A percentile compares a stretch with the other conserved stretches of the same genome.
Evolutionary conservation across 1,140 invertebrate species (phyloP).

Genomic region (Euwallacea fornicatus): DNA sequence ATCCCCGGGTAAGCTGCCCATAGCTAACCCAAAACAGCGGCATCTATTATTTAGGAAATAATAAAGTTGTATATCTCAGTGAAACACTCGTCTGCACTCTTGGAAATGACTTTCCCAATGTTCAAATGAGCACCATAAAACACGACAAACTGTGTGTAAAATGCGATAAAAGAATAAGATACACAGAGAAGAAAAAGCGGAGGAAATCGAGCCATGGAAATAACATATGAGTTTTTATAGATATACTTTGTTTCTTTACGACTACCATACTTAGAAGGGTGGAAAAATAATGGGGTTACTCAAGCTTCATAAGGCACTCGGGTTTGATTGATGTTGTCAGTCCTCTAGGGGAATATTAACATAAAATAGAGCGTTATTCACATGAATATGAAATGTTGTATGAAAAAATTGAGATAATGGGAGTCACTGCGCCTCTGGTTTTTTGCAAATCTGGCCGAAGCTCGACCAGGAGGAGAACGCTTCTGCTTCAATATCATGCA

Average conservation of each 20-base stretch:
- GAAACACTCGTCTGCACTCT: not conserved
- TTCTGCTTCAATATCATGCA: no score
- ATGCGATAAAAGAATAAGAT: conserved; percentile 33
- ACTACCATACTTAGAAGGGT: conserved; percentile 5
- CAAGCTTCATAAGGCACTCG: not conserved
- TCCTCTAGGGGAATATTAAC: no score
- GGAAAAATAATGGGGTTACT: conserved; percentile 18
- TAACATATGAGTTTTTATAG: conserved; percentile 31
- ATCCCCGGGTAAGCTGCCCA: not conserved
- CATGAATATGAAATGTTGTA: no score
- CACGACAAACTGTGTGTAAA: conserved; percentile 31
- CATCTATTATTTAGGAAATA: not conserved
- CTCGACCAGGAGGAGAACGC: no score
- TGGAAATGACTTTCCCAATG: not conserved
- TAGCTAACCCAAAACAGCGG: not conserved
- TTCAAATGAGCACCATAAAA: conserved; percentile 31
- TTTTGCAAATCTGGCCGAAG: no score
- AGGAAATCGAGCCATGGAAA: conserved; percentile 26
- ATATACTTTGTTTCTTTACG: conserved; percentile 26
- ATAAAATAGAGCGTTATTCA: no score
- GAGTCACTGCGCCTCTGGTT: no score
- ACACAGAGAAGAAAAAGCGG: conserved; percentile 23
- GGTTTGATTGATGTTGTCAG: no score
- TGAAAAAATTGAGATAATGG: no score
- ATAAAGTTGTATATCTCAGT: conserved; percentile 1